Percentiles rank a stretch among this genome's conserved stretches.
These are phyloP conservation scores for Cetoscarus ocellatus DNA, from an alignment of 2,797 vertebrate genomes.

Conservation along the genomic window DNA sequence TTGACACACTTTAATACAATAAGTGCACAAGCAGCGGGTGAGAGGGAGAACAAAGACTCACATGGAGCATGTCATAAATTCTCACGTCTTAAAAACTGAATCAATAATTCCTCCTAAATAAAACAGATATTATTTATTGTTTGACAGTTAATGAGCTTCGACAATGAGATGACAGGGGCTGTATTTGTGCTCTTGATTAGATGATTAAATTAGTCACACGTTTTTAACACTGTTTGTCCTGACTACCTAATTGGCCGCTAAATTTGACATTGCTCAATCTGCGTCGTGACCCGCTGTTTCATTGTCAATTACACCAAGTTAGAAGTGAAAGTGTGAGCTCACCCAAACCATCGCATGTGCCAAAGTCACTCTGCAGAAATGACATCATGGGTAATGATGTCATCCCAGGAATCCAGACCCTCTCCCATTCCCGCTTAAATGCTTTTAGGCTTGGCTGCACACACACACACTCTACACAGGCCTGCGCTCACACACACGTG, in stretches of 20 bases:
- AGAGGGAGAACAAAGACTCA: conserved; percentile 3
- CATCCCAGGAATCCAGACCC: conserved; percentile 83
- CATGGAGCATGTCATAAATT: conserved; percentile 30
- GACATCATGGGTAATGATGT: conserved; percentile 85
- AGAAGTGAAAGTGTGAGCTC: conserved; percentile 78
- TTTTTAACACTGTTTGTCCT: conserved; percentile 31
- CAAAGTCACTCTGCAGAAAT: conserved; percentile 85
- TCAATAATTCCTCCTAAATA: neutral
- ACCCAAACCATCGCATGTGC: conserved; percentile 76
- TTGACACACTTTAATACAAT: conserved; percentile 27
- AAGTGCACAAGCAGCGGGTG: conserved; percentile 8
- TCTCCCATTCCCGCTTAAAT: conserved; percentile 80
- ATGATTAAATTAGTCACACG: conserved; percentile 24
- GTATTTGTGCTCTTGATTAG: conserved; percentile 3
- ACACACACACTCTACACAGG: conserved; percentile 1
- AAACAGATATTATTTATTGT: conserved; percentile 19
- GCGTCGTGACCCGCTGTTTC: conserved; percentile 58
- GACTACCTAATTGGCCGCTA: conserved; percentile 48
- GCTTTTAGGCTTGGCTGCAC: conserved; percentile 77
- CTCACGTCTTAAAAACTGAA: conserved; percentile 22
- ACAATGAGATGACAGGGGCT: neutral
- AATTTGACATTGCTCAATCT: conserved; percentile 60
- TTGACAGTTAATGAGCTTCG: neutral
- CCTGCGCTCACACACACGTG: conserved; percentile 1
- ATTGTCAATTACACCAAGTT: conserved; percentile 74